Evolutionary conservation across 2,888 invertebrate species (phyloP), one percentile per base, ranked within the genome.

Genomic region (Phania funesta): DNA sequence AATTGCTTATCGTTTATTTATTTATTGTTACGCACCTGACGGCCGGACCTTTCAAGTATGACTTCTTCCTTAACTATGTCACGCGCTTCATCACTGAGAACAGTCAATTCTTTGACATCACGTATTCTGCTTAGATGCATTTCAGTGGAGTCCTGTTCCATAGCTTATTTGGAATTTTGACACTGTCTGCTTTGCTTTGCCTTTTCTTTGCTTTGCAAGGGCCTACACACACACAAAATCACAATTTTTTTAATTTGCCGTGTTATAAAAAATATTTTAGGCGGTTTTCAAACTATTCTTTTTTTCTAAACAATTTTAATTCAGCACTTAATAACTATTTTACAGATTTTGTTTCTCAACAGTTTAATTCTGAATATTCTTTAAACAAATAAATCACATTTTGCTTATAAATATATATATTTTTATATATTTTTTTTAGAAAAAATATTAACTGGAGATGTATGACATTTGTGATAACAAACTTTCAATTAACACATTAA

Each of bases 111-210:
- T 85, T 88, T 88, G 78, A 88, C 87, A 85, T 89, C 89, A 83
- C 88, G 88, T 86, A 89, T 89, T 87, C 89, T 88, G 84, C 87
- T 89, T 84, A 89, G 84, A 86, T 89, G 89, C 70, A 89, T 86
- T 78, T 89, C 89, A 82, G 87, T 86, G 85, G 89, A 88, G 86
- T 89, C 89, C 87, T 89, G 88, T 87, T 89, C 89, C 89, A 89
- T 89, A 84, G 86, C 86, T 86, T 85, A 32, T 77, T 74, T 67
- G 60, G 73, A 71, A 62, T 65, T 77, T 82, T 78, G 74, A 68
- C 74, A 78, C 58, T 70, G 78, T 82, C 82, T 82, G 65, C 82
- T 82, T 80, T 75, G 75, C 68, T 80, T 67, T 81, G 75, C 68
- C 50, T 77, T 76, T 80, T 74, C 54, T 62, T 70, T 81, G 75